Percentiles rank a stretch among this genome's conserved stretches.
phyloP scores from a whole-genome alignment of 2,797 vertebrate genomes.

The Rallus crepitans region DNA sequence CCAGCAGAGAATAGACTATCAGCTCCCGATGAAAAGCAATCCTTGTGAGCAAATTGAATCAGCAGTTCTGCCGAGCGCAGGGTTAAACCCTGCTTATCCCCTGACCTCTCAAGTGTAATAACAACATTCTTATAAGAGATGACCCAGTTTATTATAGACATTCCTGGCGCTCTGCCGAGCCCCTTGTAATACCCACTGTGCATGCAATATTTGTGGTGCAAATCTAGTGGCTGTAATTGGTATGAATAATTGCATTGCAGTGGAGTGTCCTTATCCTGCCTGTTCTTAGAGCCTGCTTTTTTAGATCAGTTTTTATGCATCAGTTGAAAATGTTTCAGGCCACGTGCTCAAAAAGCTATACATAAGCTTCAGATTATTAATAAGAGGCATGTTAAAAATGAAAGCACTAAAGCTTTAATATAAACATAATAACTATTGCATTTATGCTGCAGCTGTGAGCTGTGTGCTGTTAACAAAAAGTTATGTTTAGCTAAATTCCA shows the following conservation, averaged over 20 bases:
- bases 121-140: conserved; percentile 43
- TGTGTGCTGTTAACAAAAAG: background rate
- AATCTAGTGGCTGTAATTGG: conserved; percentile 28
- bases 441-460: background rate
- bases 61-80: background rate
- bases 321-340: background rate
- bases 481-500: background rate
- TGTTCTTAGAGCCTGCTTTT: background rate
- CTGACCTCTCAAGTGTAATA: conserved; percentile 42
- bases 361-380: background rate
- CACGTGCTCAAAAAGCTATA: background rate
- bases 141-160: conserved; percentile 43
- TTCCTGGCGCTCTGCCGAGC: conserved; percentile 1
- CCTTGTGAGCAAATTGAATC: background rate
- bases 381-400: background rate
- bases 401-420: background rate
- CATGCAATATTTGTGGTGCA: conserved; percentile 26
- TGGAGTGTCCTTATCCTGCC: conserved; percentile 23
- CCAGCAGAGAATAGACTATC: background rate
- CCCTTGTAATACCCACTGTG: background rate
- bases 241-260: conserved; percentile 11
- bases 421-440: background rate
- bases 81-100: conserved; percentile 50
- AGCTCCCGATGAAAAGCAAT: background rate
- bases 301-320: background rate